phyloP scores from a whole-genome alignment of 1,140 invertebrate species.

The Cydia amplana region DNA sequence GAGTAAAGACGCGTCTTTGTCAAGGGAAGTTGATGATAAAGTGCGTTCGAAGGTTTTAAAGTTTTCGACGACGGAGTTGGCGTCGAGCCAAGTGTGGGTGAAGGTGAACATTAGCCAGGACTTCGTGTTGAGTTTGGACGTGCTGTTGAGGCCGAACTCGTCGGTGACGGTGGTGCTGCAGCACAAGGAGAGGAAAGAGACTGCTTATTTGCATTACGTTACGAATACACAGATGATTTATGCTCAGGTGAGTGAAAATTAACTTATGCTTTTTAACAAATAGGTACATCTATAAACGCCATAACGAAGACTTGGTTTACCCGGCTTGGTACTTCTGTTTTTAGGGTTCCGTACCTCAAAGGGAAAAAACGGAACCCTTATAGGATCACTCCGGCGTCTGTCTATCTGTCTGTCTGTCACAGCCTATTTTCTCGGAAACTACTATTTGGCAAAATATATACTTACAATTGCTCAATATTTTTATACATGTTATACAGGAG shows the following conservation, averaged over 20 bases:
- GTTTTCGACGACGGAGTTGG: constrained; percentile 86
- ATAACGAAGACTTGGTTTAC: no score
- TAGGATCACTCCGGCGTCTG: no score
- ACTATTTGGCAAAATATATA: no score
- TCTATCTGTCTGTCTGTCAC: no score
- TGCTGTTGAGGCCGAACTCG: constrained; percentile 87
- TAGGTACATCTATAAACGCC: no score
- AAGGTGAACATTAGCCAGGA: constrained; percentile 87
- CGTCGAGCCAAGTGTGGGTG: constrained; percentile 84
- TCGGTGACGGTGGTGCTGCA: constrained; percentile 89
- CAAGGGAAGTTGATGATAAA: constrained; percentile 81
- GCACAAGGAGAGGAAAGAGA: constrained; percentile 87
- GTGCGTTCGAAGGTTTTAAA: constrained; percentile 82
- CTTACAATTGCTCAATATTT: not conserved
- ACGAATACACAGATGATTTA: constrained; percentile 86
- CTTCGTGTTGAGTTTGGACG: constrained; percentile 88
- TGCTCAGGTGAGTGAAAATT: constrained; percentile 81
- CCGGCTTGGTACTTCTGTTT: no score
- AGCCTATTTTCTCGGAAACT: no score
- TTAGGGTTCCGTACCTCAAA: no score
- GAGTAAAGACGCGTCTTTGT: constrained; percentile 83
- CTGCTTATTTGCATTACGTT: constrained; percentile 91
- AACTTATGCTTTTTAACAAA: not conserved
- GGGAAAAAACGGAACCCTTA: no score
- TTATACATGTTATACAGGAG: constrained; percentile 68